Conservation (phyloP, 1,140 invertebrate species). For the Drosophila obscura region DNA sequence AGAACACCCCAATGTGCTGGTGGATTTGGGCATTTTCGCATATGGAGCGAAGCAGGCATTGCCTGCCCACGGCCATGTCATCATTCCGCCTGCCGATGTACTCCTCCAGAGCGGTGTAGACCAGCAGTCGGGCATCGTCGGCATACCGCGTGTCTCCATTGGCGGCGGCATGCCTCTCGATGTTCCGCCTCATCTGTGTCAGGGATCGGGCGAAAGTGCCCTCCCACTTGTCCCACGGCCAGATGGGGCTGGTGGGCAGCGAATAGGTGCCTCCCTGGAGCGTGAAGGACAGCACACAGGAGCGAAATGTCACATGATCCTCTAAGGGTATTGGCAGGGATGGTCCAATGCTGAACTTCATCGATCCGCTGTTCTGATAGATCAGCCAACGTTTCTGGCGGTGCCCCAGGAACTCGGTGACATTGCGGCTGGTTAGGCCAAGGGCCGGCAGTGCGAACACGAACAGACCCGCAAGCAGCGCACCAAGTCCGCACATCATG, state of each 20-base stretch:
- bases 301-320: conserved; percentile 71
- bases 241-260: conserved; percentile 65
- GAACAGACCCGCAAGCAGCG: conserved; percentile 22
- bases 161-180: conserved; percentile 59
- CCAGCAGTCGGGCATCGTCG: conserved; percentile 70
- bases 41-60: conserved; percentile 74
- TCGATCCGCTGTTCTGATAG: conserved; percentile 65
- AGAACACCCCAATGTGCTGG: conserved; percentile 75
- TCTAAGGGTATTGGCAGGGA: conserved; percentile 64
- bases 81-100: conserved; percentile 66
- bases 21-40: conserved; percentile 81
- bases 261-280: conserved; percentile 71
- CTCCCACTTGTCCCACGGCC: conserved; percentile 81
- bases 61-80: conserved; percentile 47
- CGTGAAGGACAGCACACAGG: conserved; percentile 66
- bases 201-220: conserved; percentile 68
- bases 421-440: conserved; percentile 29
- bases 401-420: conserved; percentile 62
- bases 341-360: conserved; percentile 75
- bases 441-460: conserved; percentile 6
- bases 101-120: conserved; percentile 69
- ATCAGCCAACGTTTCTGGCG: conserved; percentile 66
- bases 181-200: conserved; percentile 51
- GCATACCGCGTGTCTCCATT: conserved; percentile 51
- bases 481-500: conserved; percentile 34